Evolutionary conservation across 92 coral and sea anemone genomes (phyloP).

Genomic region (Micromussa lordhowensis): DNA sequence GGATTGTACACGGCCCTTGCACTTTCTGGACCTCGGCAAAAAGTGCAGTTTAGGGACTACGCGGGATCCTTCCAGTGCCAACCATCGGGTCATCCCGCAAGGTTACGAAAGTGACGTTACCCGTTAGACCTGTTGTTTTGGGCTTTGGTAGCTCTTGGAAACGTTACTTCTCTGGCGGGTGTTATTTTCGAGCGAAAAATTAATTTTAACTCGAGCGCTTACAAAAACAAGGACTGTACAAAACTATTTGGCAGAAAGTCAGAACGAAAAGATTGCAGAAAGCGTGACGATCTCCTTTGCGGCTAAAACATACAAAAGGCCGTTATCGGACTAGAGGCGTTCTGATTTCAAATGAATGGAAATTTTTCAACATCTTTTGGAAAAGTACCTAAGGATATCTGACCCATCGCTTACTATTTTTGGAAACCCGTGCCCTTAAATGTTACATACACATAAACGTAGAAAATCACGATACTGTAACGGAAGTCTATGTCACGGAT

Average conservation of each 20-base stretch:
- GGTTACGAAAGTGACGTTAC: no score
- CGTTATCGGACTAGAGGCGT: no score
- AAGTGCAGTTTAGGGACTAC: no score
- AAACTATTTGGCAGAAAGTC: background rate
- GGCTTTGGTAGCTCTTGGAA: background rate
- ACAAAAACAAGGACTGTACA: background rate
- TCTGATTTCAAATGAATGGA: no score
- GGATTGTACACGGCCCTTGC: background rate
- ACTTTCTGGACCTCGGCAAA: background rate
- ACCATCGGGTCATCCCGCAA: no score
- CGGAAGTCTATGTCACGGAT: background rate
- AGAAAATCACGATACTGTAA: no score
- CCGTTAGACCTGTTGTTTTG: background rate
- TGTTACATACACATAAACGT: no score
- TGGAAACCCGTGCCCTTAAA: background rate
- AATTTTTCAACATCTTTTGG: no score
- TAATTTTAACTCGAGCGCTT: background rate
- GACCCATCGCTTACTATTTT: no score
- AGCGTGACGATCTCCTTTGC: background rate
- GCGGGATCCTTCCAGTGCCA: no score
- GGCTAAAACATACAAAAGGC: no score
- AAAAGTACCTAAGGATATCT: background rate
- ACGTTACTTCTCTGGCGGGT: background rate
- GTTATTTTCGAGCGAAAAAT: background rate
- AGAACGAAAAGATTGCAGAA: background rate